Evolutionary conservation across 2,797 vertebrate genomes (phyloP), one percentile per base, ranked within the genome.

Genomic region (Bufotes viridis): DNA sequence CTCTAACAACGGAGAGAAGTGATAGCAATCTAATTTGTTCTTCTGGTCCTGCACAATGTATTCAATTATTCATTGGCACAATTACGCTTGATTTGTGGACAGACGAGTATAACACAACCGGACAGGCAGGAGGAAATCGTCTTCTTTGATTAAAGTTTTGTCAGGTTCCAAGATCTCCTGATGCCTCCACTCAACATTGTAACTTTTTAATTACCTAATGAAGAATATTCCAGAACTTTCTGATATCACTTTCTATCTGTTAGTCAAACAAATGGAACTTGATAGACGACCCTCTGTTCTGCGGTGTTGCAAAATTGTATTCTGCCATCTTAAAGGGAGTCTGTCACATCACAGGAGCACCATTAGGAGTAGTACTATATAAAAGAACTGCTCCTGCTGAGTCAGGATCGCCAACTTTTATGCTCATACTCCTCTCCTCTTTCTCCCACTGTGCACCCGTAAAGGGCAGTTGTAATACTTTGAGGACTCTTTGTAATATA

Each of bases 41-140:
- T 82, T 67, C n/a, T 65, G 29, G 60, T 51, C 61, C 60, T 82
- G 34, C 42, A 10, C 61, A 24, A 53, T 82, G 49, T 60, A 53
- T 55, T 82, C 61, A 82, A 82, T 82, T 82, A 67, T 82, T 82
- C 61, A 82, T 82, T 18, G 63, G 42, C 11, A n/a, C 63, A 82
- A 82, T 82, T 82, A 69, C 20, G n/a, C 18, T 69, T 69, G 81
- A 82, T 69, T 82, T 69, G 63, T 26, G 49, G 42, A 69, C 22
- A 17, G 61, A 67, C 14, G 10, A 51, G 61, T 51, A 67, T 51
- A 82, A 67, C 22, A 34, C 20, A 14, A n/a, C 18, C 14, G 29
- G 74, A 76, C 74, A 53, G 74, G 9, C 42, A 76, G 74, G 74
- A 76, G 49, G 1, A 53, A 76, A 53, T 76, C 34, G 17, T 22